Base-by-base conservation (phyloP, 2,888 invertebrate species). In the Amphipoea lucens region DNA sequence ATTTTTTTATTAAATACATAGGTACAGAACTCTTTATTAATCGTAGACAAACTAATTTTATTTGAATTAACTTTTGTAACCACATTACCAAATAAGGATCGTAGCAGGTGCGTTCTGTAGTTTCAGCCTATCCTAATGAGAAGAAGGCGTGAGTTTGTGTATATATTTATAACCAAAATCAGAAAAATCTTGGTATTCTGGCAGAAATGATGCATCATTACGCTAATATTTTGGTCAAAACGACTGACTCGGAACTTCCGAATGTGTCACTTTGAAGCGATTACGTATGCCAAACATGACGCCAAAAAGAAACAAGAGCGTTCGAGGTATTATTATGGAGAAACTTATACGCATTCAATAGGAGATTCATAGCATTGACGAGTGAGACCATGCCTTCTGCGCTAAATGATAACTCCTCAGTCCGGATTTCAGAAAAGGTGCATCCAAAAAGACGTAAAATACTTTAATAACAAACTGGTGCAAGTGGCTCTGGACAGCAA, bases 1-100 rank as follows among this genome's bases (percentile, higher is more conserved):
- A 29, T 68, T 48, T 68, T 68, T 68, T 29, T 68, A 48, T 29
- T 11, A 68, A 68, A 68, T 54, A 54, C 51, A 17, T 45, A 29
- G 29, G 3, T 11, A 20, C 12, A 45, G 20, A n/a, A 67, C 17
- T 68, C n/a, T 67, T n/a, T 45, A 68, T 29, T 68, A 4, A 45
- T 20, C 17, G 17, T 42, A 29, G 68, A n/a, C 9, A n/a, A n/a
- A 45, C n/a, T 0, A 17, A n/a, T 42, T 0, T 17, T 60, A n/a
- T 23, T 42, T 7, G 5, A 17, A 51, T 17, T 51, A 1, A 6
- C 51, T 67, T 67, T n/a, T 17, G 42, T n/a, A 9, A 45, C n/a
- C n/a, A 45, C 42, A n/a, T 67, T n/a, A 42, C 17, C 23, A 40
- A 66, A 14, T 40, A 40, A 17, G 17, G 51, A 51, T 17, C 17